A percentile compares a stretch with the other conserved stretches of the same genome.
Conservation (phyloP, 2,113 vertebrate species). For the Lycaon pictus region DNA sequence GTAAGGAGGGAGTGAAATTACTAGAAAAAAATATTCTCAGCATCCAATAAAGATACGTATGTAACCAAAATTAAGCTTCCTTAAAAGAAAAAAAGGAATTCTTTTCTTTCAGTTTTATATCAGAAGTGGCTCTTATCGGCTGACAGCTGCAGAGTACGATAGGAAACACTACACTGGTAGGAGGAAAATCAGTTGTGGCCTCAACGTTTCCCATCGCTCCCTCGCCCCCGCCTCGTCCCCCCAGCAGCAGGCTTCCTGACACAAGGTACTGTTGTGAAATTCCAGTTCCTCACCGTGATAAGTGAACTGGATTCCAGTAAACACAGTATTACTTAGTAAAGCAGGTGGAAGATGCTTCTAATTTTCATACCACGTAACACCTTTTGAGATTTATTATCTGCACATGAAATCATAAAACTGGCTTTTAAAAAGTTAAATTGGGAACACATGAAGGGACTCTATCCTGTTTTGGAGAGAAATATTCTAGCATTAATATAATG, state of each 20-base stretch:
- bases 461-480: not conserved
- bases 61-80: conserved; percentile 45
- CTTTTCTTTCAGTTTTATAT: conserved; percentile 33
- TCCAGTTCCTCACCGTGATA: not conserved
- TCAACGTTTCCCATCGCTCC: too few species aligned
- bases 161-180: not conserved
- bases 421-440: not conserved
- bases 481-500: not conserved
- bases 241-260: not conserved
- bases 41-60: not conserved
- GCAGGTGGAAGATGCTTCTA: not conserved
- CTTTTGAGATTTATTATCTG: conserved; percentile 5
- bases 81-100: not conserved
- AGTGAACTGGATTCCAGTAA: not conserved
- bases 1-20: not conserved
- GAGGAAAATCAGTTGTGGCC: not conserved
- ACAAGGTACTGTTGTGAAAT: not conserved
- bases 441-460: not conserved
- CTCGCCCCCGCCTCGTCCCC: too few species aligned
- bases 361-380: not conserved
- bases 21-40: conserved; percentile 13
- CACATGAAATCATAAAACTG: not conserved
- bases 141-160: not conserved
- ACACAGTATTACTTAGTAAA: conserved; percentile 38
- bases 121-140: not conserved